Base-by-base conservation (phyloP, 1,140 invertebrate species). In the Hyles vespertilio region DNA sequence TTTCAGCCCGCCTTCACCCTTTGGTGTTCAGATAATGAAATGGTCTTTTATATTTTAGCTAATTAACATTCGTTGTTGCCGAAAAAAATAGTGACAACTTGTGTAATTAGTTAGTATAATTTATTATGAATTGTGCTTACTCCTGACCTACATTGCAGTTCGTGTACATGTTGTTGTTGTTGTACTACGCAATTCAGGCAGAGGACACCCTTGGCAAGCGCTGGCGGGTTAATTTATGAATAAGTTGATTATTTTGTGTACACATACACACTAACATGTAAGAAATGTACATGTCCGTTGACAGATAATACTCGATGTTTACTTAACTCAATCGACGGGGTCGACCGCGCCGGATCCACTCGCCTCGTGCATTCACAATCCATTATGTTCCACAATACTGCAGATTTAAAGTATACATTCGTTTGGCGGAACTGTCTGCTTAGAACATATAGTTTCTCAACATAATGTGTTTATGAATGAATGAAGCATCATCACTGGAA, bases 241-340 rank as follows among this genome's bases (percentile, higher is more conserved):
- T 85, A 83, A 84, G 58, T 77, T 74, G 75, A 84, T 85, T 81
- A 80, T 84, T 79, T 72, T 54, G 62, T 79, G 70, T 74, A 68
- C 69, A 75, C 69, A 73, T 67, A 74, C 69, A 77, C 70, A 79
- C 73, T 67, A 62, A 72, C 61, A 70, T 70, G 74, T 63, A 68
- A 46, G 56, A 60, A 70, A 61, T 67, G 67, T 84, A 79, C 78
- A 80, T 87, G 80, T 79, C 81, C 81, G 86, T 86, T 89, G 82
- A 86, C 86, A 89, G 86, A 89, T 89, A 89, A 89, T 89, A 86
- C 82, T 86, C 81, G 65, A 82, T 89, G 84, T 89, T 89, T 89
- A 87, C 86, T 85, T 87, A 87, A 89, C 85, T 83, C 80, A 77
- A 84, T 77, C 75, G 81, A 61, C 78, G 78, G 80, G 74, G 82